Evolutionary conservation across 2,797 vertebrate genomes (phyloP).

Genomic region (Salarias fasciatus): DNA sequence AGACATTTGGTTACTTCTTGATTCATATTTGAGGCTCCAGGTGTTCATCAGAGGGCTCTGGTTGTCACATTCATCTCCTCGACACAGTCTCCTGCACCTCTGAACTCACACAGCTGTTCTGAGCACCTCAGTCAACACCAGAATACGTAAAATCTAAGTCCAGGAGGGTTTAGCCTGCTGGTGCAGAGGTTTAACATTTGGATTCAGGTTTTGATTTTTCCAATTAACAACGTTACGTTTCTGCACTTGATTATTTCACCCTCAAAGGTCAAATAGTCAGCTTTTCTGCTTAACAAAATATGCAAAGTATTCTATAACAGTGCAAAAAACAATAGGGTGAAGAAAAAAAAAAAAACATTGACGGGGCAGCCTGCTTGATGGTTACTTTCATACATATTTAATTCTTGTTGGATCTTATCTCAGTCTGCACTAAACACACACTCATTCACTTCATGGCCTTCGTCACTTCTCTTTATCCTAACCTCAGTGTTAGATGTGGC

Average conservation of each 20-base stretch:
- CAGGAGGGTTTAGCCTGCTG: conserved; percentile 21
- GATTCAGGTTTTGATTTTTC: conserved; percentile 43
- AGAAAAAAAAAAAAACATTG: too few relatives aligned
- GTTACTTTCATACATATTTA: too few relatives aligned
- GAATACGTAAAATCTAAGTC: conserved; percentile 47
- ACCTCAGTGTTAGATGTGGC: too few relatives aligned
- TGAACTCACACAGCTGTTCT: conserved; percentile 44
- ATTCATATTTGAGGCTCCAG: conserved; percentile 6
- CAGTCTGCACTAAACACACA: too few relatives aligned
- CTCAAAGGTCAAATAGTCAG: too few relatives aligned
- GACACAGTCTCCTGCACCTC: conserved; percentile 32
- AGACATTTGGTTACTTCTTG: conserved; percentile 4
- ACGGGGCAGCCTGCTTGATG: too few relatives aligned
- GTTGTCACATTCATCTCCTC: conserved; percentile 42
- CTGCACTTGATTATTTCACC: conserved; percentile 4
- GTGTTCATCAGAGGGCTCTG: conserved; percentile 11
- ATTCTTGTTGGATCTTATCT: too few relatives aligned
- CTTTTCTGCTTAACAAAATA: too few relatives aligned
- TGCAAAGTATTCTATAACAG: too few relatives aligned
- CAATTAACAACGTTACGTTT: conserved; percentile 1
- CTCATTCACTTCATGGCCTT: too few relatives aligned
- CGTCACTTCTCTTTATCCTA: too few relatives aligned
- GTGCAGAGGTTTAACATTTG: conserved; percentile 31
- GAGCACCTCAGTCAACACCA: conserved; percentile 48
- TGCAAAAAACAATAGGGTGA: too few relatives aligned